Evolutionary conservation across 1,140 invertebrate species (phyloP).

Genomic region (Polypedilum pembai): DNA sequence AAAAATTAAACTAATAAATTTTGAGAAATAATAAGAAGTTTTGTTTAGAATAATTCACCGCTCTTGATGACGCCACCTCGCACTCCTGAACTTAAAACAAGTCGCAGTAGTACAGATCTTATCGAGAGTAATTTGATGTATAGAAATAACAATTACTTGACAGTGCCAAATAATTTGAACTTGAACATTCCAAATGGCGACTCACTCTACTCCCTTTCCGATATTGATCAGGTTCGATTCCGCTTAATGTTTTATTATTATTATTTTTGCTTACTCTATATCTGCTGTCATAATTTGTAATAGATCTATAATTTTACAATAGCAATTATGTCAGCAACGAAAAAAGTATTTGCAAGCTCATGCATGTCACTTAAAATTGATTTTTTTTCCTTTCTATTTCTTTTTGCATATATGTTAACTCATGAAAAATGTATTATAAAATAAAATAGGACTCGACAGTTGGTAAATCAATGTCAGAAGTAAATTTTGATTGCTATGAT

Average conservation of each 20-base stretch:
- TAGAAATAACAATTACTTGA: slow-evolving; percentile 22
- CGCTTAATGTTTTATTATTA: too few species aligned
- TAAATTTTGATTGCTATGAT: neutral
- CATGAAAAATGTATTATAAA: neutral
- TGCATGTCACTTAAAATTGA: neutral
- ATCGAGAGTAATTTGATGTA: slow-evolving; percentile 18
- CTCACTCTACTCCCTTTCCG: slow-evolving; percentile 4
- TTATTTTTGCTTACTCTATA: too few species aligned
- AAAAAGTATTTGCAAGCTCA: too few species aligned
- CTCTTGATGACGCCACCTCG: neutral
- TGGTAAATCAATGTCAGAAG: slow-evolving; percentile 8
- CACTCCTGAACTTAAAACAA: neutral
- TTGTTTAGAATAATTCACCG: neutral
- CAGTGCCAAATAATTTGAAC: slow-evolving; percentile 22
- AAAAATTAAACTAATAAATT: too few species aligned
- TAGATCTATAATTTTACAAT: too few species aligned
- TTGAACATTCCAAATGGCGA: slow-evolving; percentile 3
- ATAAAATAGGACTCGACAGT: neutral
- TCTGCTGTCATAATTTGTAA: too few species aligned
- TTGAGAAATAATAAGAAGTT: neutral
- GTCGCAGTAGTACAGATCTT: neutral
- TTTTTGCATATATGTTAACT: neutral
- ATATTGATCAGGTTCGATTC: slow-evolving; percentile 5
- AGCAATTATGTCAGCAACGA: too few species aligned
- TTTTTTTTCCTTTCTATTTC: neutral